These are phyloP conservation scores for Punctoribates punctum DNA, from an alignment of 2,888 invertebrate species.

Conservation along the genomic window DNA sequence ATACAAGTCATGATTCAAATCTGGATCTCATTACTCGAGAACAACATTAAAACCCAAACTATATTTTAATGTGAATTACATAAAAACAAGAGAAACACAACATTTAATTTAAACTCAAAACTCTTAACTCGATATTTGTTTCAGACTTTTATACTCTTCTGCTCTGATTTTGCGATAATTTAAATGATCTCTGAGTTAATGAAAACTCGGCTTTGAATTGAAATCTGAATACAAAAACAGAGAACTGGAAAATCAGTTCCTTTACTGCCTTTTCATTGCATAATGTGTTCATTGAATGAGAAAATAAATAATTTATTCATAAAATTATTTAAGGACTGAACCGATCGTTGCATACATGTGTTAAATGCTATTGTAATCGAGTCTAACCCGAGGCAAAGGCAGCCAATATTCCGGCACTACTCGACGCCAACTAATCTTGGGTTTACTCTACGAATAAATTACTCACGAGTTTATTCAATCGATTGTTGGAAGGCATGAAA, in stretches of 20 bases:
- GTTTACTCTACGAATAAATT: not conserved
- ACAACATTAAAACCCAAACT: not conserved
- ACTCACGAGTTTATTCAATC: not conserved
- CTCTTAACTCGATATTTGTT: not conserved
- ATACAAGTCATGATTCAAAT: conserved; percentile 27
- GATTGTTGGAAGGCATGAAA: not conserved
- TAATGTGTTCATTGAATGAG: conserved; percentile 7
- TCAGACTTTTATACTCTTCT: not conserved
- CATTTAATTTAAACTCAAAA: not conserved
- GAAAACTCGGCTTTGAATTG: too few relatives aligned
- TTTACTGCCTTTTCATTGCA: too few relatives aligned
- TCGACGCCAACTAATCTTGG: not conserved
- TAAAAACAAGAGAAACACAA: not conserved
- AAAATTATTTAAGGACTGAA: not conserved
- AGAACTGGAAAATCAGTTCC: too few relatives aligned
- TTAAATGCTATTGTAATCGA: conserved; percentile 17
- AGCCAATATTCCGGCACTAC: not conserved
- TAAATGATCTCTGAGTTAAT: too few relatives aligned
- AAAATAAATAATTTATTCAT: not conserved
- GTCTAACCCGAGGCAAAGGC: conserved; percentile 16
- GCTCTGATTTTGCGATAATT: too few relatives aligned
- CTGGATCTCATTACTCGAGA: conserved; percentile 29
- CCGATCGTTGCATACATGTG: not conserved
- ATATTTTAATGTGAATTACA: not conserved
- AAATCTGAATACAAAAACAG: too few relatives aligned